A percentile compares a stretch with the other conserved stretches of the same genome.
Conservation (phyloP, 2,113 vertebrate genomes). For the Illadopsis cleaveri region DNA sequence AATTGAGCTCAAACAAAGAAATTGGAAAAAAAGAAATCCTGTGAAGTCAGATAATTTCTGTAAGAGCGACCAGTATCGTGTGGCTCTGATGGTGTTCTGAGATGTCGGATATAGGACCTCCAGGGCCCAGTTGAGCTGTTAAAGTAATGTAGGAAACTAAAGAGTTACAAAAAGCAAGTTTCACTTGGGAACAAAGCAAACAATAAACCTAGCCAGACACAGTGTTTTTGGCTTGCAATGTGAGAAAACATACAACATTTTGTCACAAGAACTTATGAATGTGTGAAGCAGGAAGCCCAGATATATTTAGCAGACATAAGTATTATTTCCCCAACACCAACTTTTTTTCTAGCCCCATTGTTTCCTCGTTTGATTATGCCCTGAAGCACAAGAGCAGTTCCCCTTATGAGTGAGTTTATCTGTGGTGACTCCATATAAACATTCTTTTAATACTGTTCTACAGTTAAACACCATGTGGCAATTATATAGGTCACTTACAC, state of each 20-base stretch:
- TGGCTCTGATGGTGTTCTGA: not conserved
- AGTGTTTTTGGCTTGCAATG: not conserved
- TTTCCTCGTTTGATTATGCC: slow-evolving; percentile 37
- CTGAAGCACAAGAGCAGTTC: not conserved
- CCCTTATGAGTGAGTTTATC: not conserved
- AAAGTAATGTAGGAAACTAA: slow-evolving; percentile 20
- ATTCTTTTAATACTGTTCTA: not conserved
- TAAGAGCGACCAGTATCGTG: not conserved
- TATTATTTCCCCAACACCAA: not conserved
- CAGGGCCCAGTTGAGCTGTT: not conserved
- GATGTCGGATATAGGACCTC: not conserved
- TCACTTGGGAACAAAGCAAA: slow-evolving; percentile 22
- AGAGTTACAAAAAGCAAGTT: slow-evolving; percentile 33
- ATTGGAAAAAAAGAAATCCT: not conserved
- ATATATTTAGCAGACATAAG: slow-evolving; percentile 16
- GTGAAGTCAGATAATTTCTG: not conserved
- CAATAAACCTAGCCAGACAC: slow-evolving; percentile 31
- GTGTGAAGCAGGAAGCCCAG: slow-evolving; percentile 50
- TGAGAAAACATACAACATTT: slow-evolving; percentile 17
- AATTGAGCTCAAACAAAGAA: not conserved
- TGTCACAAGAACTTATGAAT: slow-evolving; percentile 20
- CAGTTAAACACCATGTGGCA: not conserved
- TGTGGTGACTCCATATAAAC: not conserved
- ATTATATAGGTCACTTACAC: not conserved
- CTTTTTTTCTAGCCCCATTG: not conserved